Evolutionary conservation across 2,113 vertebrate genomes (phyloP).

Genomic region (Chionodraco myersi): DNA sequence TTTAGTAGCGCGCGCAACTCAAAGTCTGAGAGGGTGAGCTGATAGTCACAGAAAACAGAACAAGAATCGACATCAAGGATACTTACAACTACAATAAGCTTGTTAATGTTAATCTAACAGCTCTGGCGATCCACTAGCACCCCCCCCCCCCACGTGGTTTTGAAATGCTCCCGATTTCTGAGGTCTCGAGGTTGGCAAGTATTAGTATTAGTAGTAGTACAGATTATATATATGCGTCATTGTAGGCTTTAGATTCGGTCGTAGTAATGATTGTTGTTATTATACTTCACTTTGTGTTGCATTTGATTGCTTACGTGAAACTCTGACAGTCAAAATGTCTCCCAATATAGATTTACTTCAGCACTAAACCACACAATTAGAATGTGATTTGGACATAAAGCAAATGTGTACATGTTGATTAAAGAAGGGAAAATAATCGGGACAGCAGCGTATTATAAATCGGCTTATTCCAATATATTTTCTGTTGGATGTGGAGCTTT

Average conservation of each 20-base stretch:
- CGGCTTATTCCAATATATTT: not conserved
- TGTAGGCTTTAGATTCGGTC: not conserved
- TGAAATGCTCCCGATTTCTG: too few relatives aligned
- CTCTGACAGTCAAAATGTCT: not conserved
- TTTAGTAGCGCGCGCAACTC: too few relatives aligned
- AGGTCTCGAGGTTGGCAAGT: too few relatives aligned
- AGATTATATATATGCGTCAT: not conserved
- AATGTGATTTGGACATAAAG: not conserved
- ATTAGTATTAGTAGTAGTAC: not conserved
- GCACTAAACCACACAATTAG: too few relatives aligned
- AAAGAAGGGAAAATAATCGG: not conserved
- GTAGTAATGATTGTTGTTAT: not conserved
- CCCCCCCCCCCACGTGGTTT: too few relatives aligned
- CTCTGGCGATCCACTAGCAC: too few relatives aligned
- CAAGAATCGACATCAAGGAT: too few relatives aligned
- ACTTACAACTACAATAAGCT: too few relatives aligned
- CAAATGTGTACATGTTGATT: not conserved
- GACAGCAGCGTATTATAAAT: not conserved
- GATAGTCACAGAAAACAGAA: too few relatives aligned
- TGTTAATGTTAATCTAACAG: too few relatives aligned
- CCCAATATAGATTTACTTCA: too few relatives aligned
- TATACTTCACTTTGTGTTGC: not conserved
- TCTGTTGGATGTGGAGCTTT: not conserved
- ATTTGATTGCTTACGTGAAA: not conserved
- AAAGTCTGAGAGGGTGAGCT: too few relatives aligned